A percentile compares a stretch with the other conserved stretches of the same genome.
phyloP scores from a whole-genome alignment of 2,888 invertebrate species.

The Phalangium opilio region DNA sequence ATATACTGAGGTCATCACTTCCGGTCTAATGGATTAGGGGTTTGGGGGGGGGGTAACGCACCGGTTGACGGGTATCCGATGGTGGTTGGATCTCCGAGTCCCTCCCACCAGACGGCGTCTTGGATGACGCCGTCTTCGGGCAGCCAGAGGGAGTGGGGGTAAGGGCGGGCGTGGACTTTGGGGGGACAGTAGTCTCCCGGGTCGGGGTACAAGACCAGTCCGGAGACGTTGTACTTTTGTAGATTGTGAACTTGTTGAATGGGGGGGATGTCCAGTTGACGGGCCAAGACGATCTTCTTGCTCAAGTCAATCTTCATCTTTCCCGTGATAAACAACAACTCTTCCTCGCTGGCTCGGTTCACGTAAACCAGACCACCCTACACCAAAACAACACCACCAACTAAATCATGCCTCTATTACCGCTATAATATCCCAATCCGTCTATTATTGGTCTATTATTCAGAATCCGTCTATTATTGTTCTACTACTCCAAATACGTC shows the following conservation, averaged over 20 bases:
- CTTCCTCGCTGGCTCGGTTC: conserved; percentile 33
- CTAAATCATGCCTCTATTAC: no score
- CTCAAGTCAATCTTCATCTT: conserved; percentile 26
- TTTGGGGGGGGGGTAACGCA: no score
- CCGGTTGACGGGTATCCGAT: conserved; percentile 29
- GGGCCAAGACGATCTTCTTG: conserved; percentile 35
- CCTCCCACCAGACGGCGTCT: conserved; percentile 26
- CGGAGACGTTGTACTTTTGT: conserved; percentile 26
- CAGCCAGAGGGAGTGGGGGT: conserved; percentile 30
- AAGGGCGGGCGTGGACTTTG: conserved; percentile 22
- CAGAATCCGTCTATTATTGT: no score
- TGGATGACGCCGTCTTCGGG: conserved; percentile 30
- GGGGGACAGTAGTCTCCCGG: conserved; percentile 26
- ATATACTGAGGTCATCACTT: not conserved
- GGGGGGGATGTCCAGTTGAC: conserved; percentile 25
- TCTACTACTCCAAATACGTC: no score
- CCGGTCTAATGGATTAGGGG: no score
- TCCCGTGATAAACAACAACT: conserved; percentile 28
- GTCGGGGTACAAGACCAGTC: conserved; percentile 31
- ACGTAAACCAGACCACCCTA: conserved; percentile 30
- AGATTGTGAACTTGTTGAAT: conserved; percentile 25
- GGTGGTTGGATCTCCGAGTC: conserved; percentile 31
- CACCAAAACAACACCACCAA: not conserved
- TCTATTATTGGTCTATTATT: no score
- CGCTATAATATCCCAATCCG: no score